Base-by-base conservation (phyloP, 2,797 vertebrate genomes). In the Gymnoscopelus braueri region DNA sequence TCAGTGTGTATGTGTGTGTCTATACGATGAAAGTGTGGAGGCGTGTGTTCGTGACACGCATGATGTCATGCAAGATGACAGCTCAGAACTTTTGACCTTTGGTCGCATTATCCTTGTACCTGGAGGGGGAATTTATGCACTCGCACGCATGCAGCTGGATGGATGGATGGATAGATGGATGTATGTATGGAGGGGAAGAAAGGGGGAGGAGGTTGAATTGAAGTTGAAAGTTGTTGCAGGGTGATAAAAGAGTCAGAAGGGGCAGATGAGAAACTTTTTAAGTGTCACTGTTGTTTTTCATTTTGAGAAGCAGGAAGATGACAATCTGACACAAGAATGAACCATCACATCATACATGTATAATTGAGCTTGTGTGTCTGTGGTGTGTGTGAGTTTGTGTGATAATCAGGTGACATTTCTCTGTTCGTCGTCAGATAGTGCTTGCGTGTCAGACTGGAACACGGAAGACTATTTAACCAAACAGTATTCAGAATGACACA, bases 51-150 rank as follows among this genome's bases (percentile, higher is more conserved):
- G 39, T 85, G 84, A 89, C 84, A 80, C 82, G 84, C 74, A 80
- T 82, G 74, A 87, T 88, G 85, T 90, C 81, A 90, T 90, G 73
- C 84, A 87, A 84, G 73, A 83, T 89, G 90, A 91, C 90, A 88
- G 86, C 81, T 32, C 61, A 70, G 72, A 79, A 82, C 75, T 65
- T 50, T 57, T 89, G 88, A 92, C 91, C 90, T 93, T 92, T 89
- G 69, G 52, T 65, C 73, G 81, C 69, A 80, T 87, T 81, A 76
- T 81, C 63, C 54, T 78, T 50, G n/a, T 79, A 82, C 74, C 85
- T 80, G 13, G 12, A 71, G 79, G 79, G 51, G 24, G n/a, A 47
- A 65, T 65, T 66, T 72, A 67, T 44, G 9, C 39, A 8, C 39
- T 44, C 39, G 47, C 56, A 75, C 65, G 68, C 4, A 68, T 75